Percentiles rank a stretch among this genome's conserved stretches.
These are phyloP conservation scores for Drosophila pseudoananassae DNA, from an alignment of 1,140 invertebrate species.

Conservation along the genomic window DNA sequence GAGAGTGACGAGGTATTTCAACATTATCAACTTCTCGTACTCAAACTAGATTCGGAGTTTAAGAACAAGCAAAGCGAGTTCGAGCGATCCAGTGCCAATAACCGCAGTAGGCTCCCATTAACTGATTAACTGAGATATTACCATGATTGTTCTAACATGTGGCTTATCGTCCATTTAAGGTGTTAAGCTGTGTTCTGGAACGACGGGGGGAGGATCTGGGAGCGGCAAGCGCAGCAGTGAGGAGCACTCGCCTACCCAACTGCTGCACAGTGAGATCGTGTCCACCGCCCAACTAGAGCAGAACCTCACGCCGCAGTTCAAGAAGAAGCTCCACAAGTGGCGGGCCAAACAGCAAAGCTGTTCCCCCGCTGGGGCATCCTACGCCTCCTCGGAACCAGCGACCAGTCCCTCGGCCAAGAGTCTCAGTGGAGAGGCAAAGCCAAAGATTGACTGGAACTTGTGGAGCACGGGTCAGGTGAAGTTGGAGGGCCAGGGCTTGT, in stretches of 20 bases:
- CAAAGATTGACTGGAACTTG: conserved; percentile 89
- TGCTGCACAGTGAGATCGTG: conserved; percentile 57
- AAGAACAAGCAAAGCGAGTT: conserved; percentile 89
- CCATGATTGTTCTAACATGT: background rate
- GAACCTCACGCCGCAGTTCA: conserved; percentile 90
- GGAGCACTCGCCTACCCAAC: conserved; percentile 68
- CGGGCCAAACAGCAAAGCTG: conserved; percentile 87
- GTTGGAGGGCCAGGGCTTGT: conserved; percentile 80
- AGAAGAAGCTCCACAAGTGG: conserved; percentile 93
- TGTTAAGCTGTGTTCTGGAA: conserved; percentile 42
- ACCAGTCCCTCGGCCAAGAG: conserved; percentile 84
- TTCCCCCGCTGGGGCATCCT: conserved; percentile 29
- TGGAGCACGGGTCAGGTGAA: conserved; percentile 86
- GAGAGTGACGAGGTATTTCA: conserved; percentile 86
- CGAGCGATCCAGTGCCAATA: conserved; percentile 84
- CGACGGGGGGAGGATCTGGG: conserved; percentile 14
- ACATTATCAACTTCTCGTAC: conserved; percentile 88
- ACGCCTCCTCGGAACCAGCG: conserved; percentile 61
- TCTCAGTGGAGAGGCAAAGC: conserved; percentile 75
- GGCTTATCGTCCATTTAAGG: conserved; percentile 17
- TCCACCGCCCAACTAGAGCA: conserved; percentile 85
- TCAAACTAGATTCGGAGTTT: conserved; percentile 89
- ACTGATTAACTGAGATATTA: background rate
- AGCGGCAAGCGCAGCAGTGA: conserved; percentile 69
- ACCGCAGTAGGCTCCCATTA: conserved; percentile 57